A percentile compares a stretch with the other conserved stretches of the same genome.
Evolutionary conservation across 2,113 vertebrate genomes (phyloP).

Genomic region (Notarius quadriscutis): DNA sequence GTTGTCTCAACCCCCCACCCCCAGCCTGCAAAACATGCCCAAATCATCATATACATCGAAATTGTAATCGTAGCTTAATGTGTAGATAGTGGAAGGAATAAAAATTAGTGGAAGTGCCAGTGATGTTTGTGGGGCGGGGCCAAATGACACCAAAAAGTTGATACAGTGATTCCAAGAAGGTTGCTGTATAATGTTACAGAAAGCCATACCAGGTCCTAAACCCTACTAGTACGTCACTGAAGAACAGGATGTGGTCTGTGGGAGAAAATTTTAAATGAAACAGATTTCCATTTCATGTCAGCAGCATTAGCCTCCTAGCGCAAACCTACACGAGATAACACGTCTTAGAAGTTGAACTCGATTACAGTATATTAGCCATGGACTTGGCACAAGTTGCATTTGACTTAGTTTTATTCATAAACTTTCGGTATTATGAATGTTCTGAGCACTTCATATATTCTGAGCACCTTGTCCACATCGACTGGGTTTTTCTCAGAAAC

Average conservation of each 20-base stretch:
- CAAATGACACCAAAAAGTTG: not conserved
- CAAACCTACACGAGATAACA: not conserved
- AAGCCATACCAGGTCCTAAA: not conserved
- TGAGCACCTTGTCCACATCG: not conserved
- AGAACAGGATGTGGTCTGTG: not conserved
- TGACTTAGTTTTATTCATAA: not conserved
- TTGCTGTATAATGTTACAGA: not conserved
- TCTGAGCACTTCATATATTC: not conserved
- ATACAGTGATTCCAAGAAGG: not conserved
- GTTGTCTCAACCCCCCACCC: not conserved
- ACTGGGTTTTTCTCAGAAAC: conserved; percentile 25
- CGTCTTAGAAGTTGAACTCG: not conserved
- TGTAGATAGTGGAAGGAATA: not conserved
- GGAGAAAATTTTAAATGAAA: not conserved
- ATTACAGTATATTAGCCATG: no score
- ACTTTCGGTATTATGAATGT: not conserved
- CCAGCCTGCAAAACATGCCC: no score
- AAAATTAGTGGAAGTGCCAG: not conserved
- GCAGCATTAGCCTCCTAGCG: not conserved
- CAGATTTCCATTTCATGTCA: not conserved
- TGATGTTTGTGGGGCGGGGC: not conserved
- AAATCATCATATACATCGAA: not conserved
- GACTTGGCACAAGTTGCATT: not conserved
- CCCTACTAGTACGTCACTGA: not conserved
- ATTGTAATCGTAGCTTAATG: not conserved